These are phyloP conservation scores for Osmerus eperlanus DNA, from an alignment of 2,113 vertebrate genomes.

Conservation along the genomic window DNA sequence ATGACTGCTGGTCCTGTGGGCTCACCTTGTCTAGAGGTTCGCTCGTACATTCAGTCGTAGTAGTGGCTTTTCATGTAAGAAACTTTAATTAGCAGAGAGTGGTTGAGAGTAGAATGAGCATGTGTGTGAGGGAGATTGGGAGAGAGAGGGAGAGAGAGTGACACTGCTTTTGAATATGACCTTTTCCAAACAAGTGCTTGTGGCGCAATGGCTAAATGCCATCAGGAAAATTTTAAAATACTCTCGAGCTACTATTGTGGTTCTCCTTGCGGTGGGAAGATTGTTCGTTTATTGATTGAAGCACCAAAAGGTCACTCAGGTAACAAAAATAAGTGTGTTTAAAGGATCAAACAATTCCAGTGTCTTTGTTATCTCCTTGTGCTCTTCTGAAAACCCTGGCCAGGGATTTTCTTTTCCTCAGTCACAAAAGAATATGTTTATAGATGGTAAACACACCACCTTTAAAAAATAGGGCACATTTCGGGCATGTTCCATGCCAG, in stretches of 20 bases:
- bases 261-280: not conserved
- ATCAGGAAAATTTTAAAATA: constrained; percentile 5
- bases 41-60: constrained; percentile 10
- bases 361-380: not conserved
- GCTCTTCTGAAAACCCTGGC: too few relatives aligned
- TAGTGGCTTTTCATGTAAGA: constrained; percentile 17
- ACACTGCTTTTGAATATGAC: constrained; percentile 41
- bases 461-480: too few relatives aligned
- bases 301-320: not conserved
- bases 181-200: constrained; percentile 42
- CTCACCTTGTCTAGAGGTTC: constrained; percentile 29
- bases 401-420: too few relatives aligned
- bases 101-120: not conserved
- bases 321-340: not conserved
- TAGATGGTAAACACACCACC: too few relatives aligned
- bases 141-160: not conserved
- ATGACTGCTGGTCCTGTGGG: constrained; percentile 13
- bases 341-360: not conserved
- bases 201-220: constrained; percentile 25
- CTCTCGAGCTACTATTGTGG: not conserved
- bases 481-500: too few relatives aligned
- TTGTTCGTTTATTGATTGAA: constrained; percentile 9
- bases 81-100: constrained; percentile 28
- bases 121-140: not conserved
- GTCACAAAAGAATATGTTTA: too few relatives aligned